A percentile compares a stretch with the other conserved stretches of the same genome.
Evolutionary conservation across 2,888 invertebrate species (phyloP).

Genomic region (Nebria salina): DNA sequence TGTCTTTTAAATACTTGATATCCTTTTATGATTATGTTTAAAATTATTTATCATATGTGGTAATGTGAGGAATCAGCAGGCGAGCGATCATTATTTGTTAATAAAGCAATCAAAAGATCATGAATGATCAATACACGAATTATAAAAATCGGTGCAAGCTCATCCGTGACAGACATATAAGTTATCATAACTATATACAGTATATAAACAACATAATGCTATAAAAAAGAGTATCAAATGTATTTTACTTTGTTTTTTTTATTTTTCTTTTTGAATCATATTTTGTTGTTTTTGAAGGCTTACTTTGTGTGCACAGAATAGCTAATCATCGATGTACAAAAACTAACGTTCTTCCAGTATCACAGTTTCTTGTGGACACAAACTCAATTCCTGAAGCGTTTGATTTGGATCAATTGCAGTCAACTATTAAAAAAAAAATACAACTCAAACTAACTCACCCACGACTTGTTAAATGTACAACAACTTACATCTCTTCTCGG

Average conservation of each 20-base stretch:
- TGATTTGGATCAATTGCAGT: constrained; percentile 79
- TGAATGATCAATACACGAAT: neutral
- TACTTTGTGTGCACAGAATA: constrained; percentile 25
- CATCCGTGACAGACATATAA: constrained; percentile 17
- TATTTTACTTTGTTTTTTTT: constrained; percentile 8
- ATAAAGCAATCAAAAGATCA: constrained; percentile 8
- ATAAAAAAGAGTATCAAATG: constrained; percentile 36
- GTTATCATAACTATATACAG: constrained; percentile 37
- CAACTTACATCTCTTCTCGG: constrained; percentile 92
- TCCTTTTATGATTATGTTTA: neutral
- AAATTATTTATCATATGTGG: neutral
- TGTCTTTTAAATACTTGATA: neutral
- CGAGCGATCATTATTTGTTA: constrained; percentile 4
- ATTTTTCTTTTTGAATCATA: neutral
- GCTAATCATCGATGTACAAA: constrained; percentile 15
- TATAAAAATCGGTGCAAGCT: neutral
- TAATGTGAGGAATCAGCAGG: constrained; percentile 11
- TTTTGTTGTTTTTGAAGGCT: constrained; percentile 29
- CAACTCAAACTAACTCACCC: constrained; percentile 49
- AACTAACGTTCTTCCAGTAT: constrained; percentile 92
- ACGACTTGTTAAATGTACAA: neutral
- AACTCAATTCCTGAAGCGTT: constrained; percentile 83
- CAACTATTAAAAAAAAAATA: constrained; percentile 67
- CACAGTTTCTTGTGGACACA: constrained; percentile 94
- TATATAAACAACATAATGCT: constrained; percentile 33